Percentiles rank a stretch among this genome's conserved stretches.
Conservation (phyloP, 1,140 invertebrate species). For the Temnothorax longispinosus region DNA sequence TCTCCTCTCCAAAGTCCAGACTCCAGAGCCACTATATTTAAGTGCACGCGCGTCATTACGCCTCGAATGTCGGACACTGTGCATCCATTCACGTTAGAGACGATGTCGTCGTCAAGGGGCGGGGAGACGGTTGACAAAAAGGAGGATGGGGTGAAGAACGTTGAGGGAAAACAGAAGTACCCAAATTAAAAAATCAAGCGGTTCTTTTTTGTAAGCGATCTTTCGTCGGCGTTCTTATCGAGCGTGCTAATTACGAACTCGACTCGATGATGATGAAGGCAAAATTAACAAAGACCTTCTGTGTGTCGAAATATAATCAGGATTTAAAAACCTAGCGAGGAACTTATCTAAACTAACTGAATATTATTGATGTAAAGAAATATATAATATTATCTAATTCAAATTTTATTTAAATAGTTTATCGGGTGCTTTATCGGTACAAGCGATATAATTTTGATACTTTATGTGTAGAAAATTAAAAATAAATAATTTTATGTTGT, state of each 20-base stretch:
- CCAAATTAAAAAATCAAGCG: slow-evolving; percentile 38
- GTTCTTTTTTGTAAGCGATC: slow-evolving; percentile 25
- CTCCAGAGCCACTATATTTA: slow-evolving; percentile 75
- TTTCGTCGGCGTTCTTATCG: slow-evolving; percentile 35
- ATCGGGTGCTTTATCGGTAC: not conserved
- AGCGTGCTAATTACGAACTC: slow-evolving; percentile 39
- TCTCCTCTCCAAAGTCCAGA: slow-evolving; percentile 48
- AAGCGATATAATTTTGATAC: not conserved
- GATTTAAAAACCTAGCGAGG: not conserved
- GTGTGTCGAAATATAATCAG: not conserved
- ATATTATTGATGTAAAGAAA: not conserved
- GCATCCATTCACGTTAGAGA: slow-evolving; percentile 76
- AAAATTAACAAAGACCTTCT: slow-evolving; percentile 25
- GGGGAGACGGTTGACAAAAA: slow-evolving; percentile 9
- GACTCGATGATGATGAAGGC: slow-evolving; percentile 9
- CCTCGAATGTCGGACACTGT: slow-evolving; percentile 74
- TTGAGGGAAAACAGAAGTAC: slow-evolving; percentile 36
- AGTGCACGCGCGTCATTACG: slow-evolving; percentile 70
- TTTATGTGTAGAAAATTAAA: not conserved
- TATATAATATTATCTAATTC: not conserved
- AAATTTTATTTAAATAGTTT: slow-evolving; percentile 6
- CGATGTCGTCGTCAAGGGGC: not conserved
- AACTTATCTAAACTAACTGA: not conserved
- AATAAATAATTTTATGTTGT: not conserved
- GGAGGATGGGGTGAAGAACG: slow-evolving; percentile 13